Conservation (phyloP, 2,113 vertebrate species). For the Brachyhypopomus gauderio region DNA sequence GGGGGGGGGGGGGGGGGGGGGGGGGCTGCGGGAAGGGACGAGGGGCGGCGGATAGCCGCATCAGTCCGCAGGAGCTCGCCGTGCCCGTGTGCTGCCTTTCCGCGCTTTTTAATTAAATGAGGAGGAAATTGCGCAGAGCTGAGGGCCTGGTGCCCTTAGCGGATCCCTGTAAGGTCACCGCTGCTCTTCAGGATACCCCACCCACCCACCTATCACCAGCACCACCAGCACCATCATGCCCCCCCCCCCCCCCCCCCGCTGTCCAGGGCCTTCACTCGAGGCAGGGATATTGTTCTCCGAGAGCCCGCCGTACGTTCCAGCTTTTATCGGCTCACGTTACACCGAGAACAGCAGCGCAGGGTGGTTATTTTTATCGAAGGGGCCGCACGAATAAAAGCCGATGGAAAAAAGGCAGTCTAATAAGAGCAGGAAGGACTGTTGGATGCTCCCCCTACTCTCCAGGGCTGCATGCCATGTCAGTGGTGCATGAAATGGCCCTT, state of each 20-base stretch:
- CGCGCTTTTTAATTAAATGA: slow-evolving; percentile 77
- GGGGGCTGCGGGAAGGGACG: slow-evolving; percentile 53
- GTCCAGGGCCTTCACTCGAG: slow-evolving; percentile 47
- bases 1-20: slow-evolving; percentile 42
- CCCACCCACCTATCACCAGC: neutral
- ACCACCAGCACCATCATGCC: too few relatives aligned
- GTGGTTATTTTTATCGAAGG: slow-evolving; percentile 18
- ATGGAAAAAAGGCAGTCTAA: neutral
- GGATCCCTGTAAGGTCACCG: slow-evolving; percentile 71
- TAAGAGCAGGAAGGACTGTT: neutral
- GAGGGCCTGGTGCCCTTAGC: slow-evolving; percentile 71
- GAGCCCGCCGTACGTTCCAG: slow-evolving; percentile 22
- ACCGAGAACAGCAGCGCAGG: slow-evolving; percentile 36
- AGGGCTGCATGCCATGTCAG: neutral
- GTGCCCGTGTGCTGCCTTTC: slow-evolving; percentile 72
- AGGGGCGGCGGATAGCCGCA: slow-evolving; percentile 57
- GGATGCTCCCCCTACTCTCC: neutral
- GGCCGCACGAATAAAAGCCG: neutral
- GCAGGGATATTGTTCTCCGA: slow-evolving; percentile 18
- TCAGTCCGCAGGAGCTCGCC: slow-evolving; percentile 61
- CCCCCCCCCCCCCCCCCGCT: too few relatives aligned
- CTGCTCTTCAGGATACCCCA: slow-evolving; percentile 56
- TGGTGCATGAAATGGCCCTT: neutral
- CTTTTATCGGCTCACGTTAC: slow-evolving; percentile 68
- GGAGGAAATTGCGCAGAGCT: slow-evolving; percentile 70